Conservation (phyloP, 2,888 invertebrate species). For the Hypolimnas misippus region DNA sequence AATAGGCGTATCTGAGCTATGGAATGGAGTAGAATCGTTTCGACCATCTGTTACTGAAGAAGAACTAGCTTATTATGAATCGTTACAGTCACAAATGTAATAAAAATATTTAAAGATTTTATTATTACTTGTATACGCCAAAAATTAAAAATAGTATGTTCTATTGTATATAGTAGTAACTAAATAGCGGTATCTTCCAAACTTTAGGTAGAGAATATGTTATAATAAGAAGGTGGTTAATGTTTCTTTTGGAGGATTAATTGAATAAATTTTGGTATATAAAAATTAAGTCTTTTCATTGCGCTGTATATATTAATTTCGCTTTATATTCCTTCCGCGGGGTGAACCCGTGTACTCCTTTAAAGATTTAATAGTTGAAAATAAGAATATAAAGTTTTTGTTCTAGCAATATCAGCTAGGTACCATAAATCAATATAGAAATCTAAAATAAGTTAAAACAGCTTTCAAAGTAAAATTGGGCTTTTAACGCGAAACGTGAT, state of each 20-base stretch:
- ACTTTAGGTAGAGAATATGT: neutral
- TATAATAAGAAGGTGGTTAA: neutral
- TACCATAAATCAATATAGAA: too few relatives aligned
- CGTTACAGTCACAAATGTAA: constrained; percentile 69
- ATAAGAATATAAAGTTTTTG: too few relatives aligned
- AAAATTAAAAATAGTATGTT: too few relatives aligned
- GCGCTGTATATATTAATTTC: too few relatives aligned
- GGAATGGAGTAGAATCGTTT: constrained; percentile 84
- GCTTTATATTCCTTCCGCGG: too few relatives aligned
- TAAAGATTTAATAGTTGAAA: too few relatives aligned
- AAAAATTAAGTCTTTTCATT: neutral
- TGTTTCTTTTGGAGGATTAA: neutral
- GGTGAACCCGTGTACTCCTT: too few relatives aligned
- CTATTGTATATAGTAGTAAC: too few relatives aligned
- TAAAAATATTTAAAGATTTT: neutral
- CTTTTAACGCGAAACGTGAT: too few relatives aligned
- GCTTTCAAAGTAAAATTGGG: too few relatives aligned
- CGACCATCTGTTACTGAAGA: constrained; percentile 88
- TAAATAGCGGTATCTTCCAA: neutral
- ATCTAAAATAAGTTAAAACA: too few relatives aligned
- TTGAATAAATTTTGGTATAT: neutral
- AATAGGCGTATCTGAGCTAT: constrained; percentile 86
- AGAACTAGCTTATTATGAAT: constrained; percentile 88
- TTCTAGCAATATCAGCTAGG: too few relatives aligned
- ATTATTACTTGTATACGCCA: neutral